phyloP scores from a whole-genome alignment of 2,113 vertebrate species.

The Cyphomyrus plagiostoma region DNA sequence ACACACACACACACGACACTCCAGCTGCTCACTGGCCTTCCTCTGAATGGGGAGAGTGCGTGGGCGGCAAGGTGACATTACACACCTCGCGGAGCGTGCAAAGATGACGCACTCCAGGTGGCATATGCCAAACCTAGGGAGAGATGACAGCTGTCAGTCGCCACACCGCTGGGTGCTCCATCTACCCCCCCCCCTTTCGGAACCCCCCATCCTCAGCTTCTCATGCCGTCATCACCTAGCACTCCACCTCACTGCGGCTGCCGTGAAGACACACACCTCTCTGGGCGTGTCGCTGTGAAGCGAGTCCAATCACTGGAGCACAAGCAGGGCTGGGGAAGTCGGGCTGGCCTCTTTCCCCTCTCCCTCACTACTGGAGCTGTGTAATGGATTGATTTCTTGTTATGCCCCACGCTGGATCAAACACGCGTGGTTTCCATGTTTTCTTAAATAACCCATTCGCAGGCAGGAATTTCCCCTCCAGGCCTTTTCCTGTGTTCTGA shows the following conservation, averaged over 20 bases:
- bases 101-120: constrained; percentile 3
- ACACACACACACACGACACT: not conserved
- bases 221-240: not conserved
- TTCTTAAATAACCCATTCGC: constrained; percentile 6
- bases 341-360: not conserved
- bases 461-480: not conserved
- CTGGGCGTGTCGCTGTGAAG: not conserved
- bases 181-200: not conserved
- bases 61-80: not conserved
- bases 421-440: not conserved
- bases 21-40: not conserved
- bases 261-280: not conserved
- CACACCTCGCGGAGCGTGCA: not conserved
- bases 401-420: not conserved
- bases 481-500: not conserved
- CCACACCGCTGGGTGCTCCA: not conserved
- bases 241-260: not conserved
- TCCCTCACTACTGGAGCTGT: not conserved
- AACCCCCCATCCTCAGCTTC: not conserved
- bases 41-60: not conserved
- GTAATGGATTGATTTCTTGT: constrained; percentile 7
- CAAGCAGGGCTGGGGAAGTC: not conserved
- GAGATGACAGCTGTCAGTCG: not conserved
- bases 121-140: not conserved
- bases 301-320: not conserved